Base-by-base conservation (phyloP, 37 sponge, comb jelly and placozoan species). In the Bolinopsis microptera region DNA sequence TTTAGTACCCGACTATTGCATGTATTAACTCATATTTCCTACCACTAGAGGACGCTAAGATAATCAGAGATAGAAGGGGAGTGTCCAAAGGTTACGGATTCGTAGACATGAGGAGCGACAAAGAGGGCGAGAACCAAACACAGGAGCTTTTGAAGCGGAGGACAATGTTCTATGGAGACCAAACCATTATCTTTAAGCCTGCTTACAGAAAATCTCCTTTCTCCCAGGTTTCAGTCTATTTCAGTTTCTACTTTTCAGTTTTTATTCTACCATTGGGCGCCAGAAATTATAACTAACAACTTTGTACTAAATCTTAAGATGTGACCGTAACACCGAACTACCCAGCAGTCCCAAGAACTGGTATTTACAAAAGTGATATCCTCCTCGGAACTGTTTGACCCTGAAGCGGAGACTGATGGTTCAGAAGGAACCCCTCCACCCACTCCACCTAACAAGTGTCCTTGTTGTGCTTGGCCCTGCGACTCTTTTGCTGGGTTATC, bases 321-420 rank as follows among this genome's bases (percentile, higher is more conserved):
- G n/a, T n/a, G n/a, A n/a, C n/a, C n/a, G n/a, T n/a, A n/a, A n/a
- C n/a, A n/a, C n/a, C n/a, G n/a, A n/a, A n/a, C n/a, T n/a, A n/a
- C n/a, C 61, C 61, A 48, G 61, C 5, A 48, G 13, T 5, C 5
- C 61, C 5, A 48, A 48, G 61, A 48, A 13, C 61, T 48, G 13
- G 61, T 18, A 13, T 48, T 48, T 48, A 48, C 61, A 5, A 48
- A 77, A 36, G 80, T 33, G 35, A 32, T 32, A 13, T 77, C 80
- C 21, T 77, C 33, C 32, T 27, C 36, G 28, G 80, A 77, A 27
- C 32, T 27, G 80, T 33, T 77, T 35, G 80, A 77, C 80, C 33
- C 80, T 77, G 80, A 77, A 34, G 33, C 35, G 27, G 80, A 77
- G 80, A 28, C 32, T 27, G 80, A 77, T 18, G 80, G 80, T 21